Evolutionary conservation across 2,888 invertebrate genomes (phyloP), one percentile per base, ranked within the genome.

Genomic region (Folsomia candida): DNA sequence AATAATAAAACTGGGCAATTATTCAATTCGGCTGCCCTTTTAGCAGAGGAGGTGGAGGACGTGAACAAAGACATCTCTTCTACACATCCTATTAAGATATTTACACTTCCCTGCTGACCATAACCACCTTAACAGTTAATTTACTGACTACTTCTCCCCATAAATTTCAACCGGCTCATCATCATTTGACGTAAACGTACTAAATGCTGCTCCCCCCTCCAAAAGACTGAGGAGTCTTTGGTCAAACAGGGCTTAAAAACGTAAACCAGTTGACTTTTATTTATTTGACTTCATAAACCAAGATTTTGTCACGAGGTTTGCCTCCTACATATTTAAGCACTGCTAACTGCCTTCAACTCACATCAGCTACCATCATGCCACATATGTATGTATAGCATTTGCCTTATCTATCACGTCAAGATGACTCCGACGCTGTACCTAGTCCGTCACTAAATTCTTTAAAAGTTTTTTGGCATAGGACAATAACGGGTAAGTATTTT

Each of bases 131-230:
- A 24, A 60, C 60, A 60, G 27, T 24, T 26, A 60, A 61, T 61
- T 61, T 61, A 61, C 61, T 61, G 26, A 6, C 59, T 24, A 3
- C 20, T 24, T 24, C 61, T 28, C 18, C 6, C n/a, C 61, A 61
- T 61, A 61, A 61, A 61, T 61, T 61, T 61, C 27, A 28, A 61
- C 28, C 22, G 11, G 61, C 28, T 61, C 59, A 59, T 59, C 26
- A 20, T 59, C 4, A 54, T 20, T 6, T 54, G 20, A 54, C 11
- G n/a, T n/a, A 54, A 54, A 47, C 4, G 6, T 54, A 54, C 54
- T 54, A 54, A 54, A 54, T 54, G n/a, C 54, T 54, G 6, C 20
- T 18, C 18, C 18, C 47, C 9, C n/a, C n/a, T n/a, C n/a, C n/a
- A n/a, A n/a, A 37, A 37, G 37, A 9, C 14, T 37, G 6, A 37